Conservation (phyloP, 2,797 vertebrate species). For the Xenops minutus region DNA sequence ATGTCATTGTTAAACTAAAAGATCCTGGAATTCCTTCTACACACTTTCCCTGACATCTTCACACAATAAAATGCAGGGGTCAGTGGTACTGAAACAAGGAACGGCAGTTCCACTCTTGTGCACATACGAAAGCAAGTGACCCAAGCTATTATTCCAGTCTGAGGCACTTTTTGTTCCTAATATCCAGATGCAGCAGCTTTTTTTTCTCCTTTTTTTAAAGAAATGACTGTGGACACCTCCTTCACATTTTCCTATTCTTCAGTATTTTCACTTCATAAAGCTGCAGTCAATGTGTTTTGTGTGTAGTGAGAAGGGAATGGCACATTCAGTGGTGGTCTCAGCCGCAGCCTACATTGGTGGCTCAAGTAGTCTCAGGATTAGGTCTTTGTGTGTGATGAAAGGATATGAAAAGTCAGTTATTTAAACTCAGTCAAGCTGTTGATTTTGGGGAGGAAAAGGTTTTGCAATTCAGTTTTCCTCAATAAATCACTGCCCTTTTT, state of each 20-base stretch:
- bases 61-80: constrained; percentile 90
- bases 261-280: constrained; percentile 97
- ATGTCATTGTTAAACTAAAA: constrained; percentile 69
- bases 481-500: constrained; percentile 84
- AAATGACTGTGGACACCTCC: constrained; percentile 89
- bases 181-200: constrained; percentile 88
- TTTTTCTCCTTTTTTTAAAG: constrained; percentile 65
- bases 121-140: constrained; percentile 84
- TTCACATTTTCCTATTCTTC: constrained; percentile 87
- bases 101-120: constrained; percentile 84
- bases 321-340: constrained; percentile 93
- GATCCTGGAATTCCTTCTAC: constrained; percentile 77
- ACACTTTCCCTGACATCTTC: constrained; percentile 87
- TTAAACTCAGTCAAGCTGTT: constrained; percentile 97
- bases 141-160: constrained; percentile 85
- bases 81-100: constrained; percentile 89
- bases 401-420: constrained; percentile 99
- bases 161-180: constrained; percentile 87
- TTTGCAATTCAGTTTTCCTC: constrained; percentile 86
- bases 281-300: constrained; percentile 95
- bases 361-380: constrained; percentile 96
- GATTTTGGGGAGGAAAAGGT: constrained; percentile 85
- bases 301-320: constrained; percentile 86
- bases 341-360: constrained; percentile 90
- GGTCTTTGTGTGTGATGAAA: constrained; percentile 92